Conservation (phyloP, 2,888 invertebrate species). For the Dilophus febrilis region DNA sequence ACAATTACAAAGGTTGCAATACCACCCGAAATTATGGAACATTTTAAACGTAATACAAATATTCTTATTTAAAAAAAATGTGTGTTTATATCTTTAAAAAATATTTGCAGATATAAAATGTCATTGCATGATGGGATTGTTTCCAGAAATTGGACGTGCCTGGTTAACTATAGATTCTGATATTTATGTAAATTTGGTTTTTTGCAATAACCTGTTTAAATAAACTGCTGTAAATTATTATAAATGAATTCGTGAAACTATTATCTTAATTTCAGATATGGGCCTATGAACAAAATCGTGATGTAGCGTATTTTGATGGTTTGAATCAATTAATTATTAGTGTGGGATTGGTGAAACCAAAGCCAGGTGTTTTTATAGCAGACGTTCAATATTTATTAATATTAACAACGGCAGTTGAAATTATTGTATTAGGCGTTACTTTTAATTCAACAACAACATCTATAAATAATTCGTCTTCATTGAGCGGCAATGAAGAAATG, state of each 20-base stretch:
- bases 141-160: constrained; percentile 88
- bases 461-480: constrained; percentile 13
- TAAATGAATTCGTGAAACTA: too few relatives aligned
- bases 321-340: constrained; percentile 85
- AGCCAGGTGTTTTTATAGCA: constrained; percentile 70
- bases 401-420: constrained; percentile 87
- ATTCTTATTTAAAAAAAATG: too few relatives aligned
- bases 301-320: constrained; percentile 94
- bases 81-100: too few relatives aligned
- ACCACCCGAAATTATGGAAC: constrained; percentile 86
- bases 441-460: constrained; percentile 16
- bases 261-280: constrained; percentile 35
- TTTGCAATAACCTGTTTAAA: too few relatives aligned
- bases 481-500: constrained; percentile 46
- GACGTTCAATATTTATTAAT: constrained; percentile 84
- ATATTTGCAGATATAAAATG: constrained; percentile 82
- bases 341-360: constrained; percentile 81
- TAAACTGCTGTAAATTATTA: not conserved
- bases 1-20: constrained; percentile 71
- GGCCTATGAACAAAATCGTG: constrained; percentile 90
- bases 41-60: constrained; percentile 64
- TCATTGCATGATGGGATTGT: constrained; percentile 92
- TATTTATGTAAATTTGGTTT: constrained; percentile 71
- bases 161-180: constrained; percentile 97
- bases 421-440: constrained; percentile 39